These are phyloP conservation scores for Polyodon spathula DNA, from an alignment of 2,113 vertebrate genomes.

Conservation along the genomic window DNA sequence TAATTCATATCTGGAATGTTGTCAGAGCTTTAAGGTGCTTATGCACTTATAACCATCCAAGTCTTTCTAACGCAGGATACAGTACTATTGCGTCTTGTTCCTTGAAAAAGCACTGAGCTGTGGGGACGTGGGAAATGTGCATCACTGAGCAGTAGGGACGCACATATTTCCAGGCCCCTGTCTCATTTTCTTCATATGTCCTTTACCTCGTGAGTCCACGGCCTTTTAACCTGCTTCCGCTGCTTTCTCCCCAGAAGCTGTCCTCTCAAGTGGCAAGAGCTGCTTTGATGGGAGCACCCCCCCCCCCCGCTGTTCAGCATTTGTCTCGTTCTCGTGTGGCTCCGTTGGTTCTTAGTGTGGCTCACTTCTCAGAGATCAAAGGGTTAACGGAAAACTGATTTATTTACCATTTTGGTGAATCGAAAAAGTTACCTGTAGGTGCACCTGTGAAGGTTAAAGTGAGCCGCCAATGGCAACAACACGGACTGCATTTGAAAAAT, in stretches of 20 bases:
- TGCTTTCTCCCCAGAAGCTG: conserved; percentile 22
- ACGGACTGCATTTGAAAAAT: not conserved
- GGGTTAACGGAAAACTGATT: conserved; percentile 38
- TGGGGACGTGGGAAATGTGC: too few relatives aligned
- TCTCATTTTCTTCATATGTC: not conserved
- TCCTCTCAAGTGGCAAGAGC: conserved; percentile 24
- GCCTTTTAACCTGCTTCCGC: not conserved
- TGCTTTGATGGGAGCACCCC: conserved; percentile 28
- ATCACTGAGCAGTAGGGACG: too few relatives aligned
- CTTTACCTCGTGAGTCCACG: too few relatives aligned
- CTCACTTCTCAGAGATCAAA: conserved; percentile 24
- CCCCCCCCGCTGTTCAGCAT: conserved; percentile 27
- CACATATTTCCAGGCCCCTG: not conserved
- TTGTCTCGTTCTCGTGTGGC: conserved; percentile 25
- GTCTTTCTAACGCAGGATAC: too few relatives aligned
- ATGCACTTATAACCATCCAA: too few relatives aligned
- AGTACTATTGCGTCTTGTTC: too few relatives aligned
- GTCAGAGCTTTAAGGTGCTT: too few relatives aligned
- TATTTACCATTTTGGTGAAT: conserved; percentile 18
- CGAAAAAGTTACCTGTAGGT: not conserved
- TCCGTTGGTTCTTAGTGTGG: conserved; percentile 40
- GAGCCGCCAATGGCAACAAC: not conserved
- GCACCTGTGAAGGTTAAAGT: too few relatives aligned
- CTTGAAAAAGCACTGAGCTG: too few relatives aligned
- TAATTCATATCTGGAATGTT: too few relatives aligned